Conservation (phyloP, 2,888 invertebrate species). For the Aleiodes testaceus region DNA sequence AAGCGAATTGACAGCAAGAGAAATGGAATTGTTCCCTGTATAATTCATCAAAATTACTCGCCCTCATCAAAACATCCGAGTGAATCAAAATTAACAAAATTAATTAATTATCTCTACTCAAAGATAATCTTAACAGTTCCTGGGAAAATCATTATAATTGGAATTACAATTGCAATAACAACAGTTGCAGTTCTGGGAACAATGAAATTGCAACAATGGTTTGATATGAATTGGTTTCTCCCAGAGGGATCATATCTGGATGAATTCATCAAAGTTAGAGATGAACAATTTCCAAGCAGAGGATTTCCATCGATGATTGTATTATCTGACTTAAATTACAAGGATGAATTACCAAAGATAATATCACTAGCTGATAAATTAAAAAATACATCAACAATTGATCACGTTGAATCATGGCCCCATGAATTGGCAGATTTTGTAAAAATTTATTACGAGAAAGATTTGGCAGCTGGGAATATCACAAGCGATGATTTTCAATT, state of each 20-base stretch:
- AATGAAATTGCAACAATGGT: slow-evolving; percentile 82
- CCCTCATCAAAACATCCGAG: slow-evolving; percentile 75
- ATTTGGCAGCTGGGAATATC: slow-evolving; percentile 72
- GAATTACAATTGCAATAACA: slow-evolving; percentile 77
- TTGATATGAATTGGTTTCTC: slow-evolving; percentile 87
- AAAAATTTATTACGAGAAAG: slow-evolving; percentile 76
- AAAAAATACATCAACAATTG: slow-evolving; percentile 74
- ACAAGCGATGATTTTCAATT: slow-evolving; percentile 76
- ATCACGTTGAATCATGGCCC: slow-evolving; percentile 79
- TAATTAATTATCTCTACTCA: slow-evolving; percentile 78
- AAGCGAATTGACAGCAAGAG: slow-evolving; percentile 77
- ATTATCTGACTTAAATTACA: slow-evolving; percentile 80
- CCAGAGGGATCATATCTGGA: slow-evolving; percentile 81
- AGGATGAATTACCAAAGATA: slow-evolving; percentile 77
- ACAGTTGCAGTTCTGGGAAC: slow-evolving; percentile 79
- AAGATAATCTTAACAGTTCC: slow-evolving; percentile 79
- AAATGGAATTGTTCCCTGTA: slow-evolving; percentile 81
- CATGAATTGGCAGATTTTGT: slow-evolving; percentile 79
- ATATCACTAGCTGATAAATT: slow-evolving; percentile 75
- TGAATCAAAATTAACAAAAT: slow-evolving; percentile 75
- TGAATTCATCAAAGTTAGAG: slow-evolving; percentile 76
- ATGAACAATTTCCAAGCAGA: slow-evolving; percentile 79
- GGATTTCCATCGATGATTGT: slow-evolving; percentile 80
- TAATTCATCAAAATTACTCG: slow-evolving; percentile 77
- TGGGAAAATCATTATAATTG: slow-evolving; percentile 79